Evolutionary conservation across 1,140 invertebrate species (phyloP).

Genomic region (Trichomalopsis sarcophagae): DNA sequence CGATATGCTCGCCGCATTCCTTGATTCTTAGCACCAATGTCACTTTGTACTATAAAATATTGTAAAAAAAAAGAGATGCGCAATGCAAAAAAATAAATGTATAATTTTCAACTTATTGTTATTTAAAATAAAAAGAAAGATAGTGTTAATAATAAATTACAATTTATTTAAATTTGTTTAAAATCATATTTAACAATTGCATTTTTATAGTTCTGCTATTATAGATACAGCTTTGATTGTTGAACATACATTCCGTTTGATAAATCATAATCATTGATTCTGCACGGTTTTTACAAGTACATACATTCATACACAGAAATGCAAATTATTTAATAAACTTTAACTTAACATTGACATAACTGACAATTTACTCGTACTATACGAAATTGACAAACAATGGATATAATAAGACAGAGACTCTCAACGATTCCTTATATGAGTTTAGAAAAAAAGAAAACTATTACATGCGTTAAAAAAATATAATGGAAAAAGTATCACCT

Average conservation of each 20-base stretch:
- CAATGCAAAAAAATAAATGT: constrained; percentile 56
- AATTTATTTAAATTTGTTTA: constrained; percentile 67
- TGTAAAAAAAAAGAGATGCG: constrained; percentile 43
- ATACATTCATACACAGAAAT: constrained; percentile 49
- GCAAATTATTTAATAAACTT: constrained; percentile 25
- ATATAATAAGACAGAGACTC: constrained; percentile 8
- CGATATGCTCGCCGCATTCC: constrained; percentile 43
- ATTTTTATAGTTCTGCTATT: constrained; percentile 57
- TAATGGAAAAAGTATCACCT: constrained; percentile 28
- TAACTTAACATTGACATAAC: constrained; percentile 39
- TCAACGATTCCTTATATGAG: constrained; percentile 11
- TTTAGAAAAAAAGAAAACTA: background rate
- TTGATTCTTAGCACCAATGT: constrained; percentile 45
- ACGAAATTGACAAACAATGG: constrained; percentile 35
- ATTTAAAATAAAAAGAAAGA: constrained; percentile 34
- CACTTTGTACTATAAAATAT: constrained; percentile 49
- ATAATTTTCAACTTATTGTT: constrained; percentile 58
- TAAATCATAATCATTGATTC: constrained; percentile 31
- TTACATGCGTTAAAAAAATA: background rate
- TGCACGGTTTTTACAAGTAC: constrained; percentile 47
- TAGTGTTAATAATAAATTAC: constrained; percentile 61
- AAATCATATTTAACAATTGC: constrained; percentile 69
- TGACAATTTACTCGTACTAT: constrained; percentile 28
- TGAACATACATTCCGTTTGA: constrained; percentile 41
- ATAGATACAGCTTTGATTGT: constrained; percentile 53